A percentile compares a stretch with the other conserved stretches of the same genome.
These are phyloP conservation scores for Euleptes europaea DNA, from an alignment of 2,113 vertebrate species.

Conservation along the genomic window DNA sequence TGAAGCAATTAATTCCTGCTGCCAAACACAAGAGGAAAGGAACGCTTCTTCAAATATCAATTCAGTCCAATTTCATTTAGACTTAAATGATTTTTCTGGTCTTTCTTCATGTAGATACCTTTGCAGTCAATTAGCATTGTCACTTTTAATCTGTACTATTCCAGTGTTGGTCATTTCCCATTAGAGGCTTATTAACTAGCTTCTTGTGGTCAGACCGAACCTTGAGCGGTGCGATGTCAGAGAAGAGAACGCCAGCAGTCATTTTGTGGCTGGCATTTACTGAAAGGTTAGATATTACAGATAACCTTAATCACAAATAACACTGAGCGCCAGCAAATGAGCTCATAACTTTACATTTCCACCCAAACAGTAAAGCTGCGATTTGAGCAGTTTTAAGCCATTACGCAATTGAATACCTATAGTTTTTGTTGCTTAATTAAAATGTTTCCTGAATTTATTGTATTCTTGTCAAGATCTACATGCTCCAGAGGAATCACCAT, in stretches of 20 bases:
- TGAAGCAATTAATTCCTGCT: conserved; percentile 72
- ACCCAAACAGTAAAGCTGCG: conserved; percentile 23
- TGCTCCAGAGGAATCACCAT: neutral
- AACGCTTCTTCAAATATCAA: conserved; percentile 83
- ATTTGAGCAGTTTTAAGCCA: conserved; percentile 5
- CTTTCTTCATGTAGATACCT: conserved; percentile 88
- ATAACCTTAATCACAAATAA: conserved; percentile 91
- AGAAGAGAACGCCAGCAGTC: conserved; percentile 82
- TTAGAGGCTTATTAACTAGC: conserved; percentile 90
- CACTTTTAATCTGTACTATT: conserved; percentile 93
- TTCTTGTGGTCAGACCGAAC: conserved; percentile 85
- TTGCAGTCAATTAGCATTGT: conserved; percentile 94
- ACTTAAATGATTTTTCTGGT: conserved; percentile 93
- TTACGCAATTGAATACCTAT: conserved; percentile 37
- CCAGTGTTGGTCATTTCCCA: conserved; percentile 92
- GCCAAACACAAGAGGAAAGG: conserved; percentile 69
- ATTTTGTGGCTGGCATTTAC: conserved; percentile 94
- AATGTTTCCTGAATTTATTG: conserved; percentile 25
- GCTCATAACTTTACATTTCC: conserved; percentile 45
- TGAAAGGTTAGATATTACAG: conserved; percentile 85
- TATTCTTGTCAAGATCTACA: conserved; percentile 37
- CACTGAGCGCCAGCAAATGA: conserved; percentile 78
- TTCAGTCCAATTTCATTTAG: conserved; percentile 94
- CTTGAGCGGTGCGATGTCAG: conserved; percentile 78
- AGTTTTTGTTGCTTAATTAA: conserved; percentile 45